Evolutionary conservation across 2,888 invertebrate genomes (phyloP).

Genomic region (Ectemnius cavifrons): DNA sequence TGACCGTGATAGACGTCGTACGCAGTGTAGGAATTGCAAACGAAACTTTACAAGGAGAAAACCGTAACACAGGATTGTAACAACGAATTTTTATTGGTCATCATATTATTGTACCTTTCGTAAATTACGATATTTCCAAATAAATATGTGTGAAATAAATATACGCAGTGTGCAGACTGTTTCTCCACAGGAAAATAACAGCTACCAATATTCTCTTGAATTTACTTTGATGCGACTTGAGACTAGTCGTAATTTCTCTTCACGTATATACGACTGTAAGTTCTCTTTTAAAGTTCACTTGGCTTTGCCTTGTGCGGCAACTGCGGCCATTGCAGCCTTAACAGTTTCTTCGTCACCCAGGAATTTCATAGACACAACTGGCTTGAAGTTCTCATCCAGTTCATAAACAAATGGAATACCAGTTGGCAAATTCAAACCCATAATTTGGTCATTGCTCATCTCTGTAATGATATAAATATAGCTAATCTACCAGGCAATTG

Average conservation of each 20-base stretch:
- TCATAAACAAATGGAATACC: constrained; percentile 84
- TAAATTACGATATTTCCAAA: neutral
- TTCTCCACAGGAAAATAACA: constrained; percentile 13
- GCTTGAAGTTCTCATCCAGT: constrained; percentile 81
- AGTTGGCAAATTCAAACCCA: constrained; percentile 82
- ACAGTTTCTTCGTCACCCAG: constrained; percentile 83
- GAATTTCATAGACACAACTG: constrained; percentile 82
- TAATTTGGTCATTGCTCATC: constrained; percentile 81
- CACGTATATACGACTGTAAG: neutral
- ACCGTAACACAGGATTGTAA: no score
- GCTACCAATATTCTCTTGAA: neutral
- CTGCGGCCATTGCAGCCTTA: constrained; percentile 81
- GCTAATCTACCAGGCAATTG: neutral
- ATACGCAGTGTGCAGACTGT: constrained; percentile 23
- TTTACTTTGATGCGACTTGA: constrained; percentile 19
- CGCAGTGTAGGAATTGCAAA: neutral
- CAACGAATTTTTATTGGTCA: no score
- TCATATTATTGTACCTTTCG: no score
- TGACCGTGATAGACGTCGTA: constrained; percentile 13
- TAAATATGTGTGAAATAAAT: constrained; percentile 19
- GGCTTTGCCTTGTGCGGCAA: constrained; percentile 82
- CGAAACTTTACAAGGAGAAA: no score
- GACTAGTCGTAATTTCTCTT: constrained; percentile 27
- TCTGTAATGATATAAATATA: constrained; percentile 68
- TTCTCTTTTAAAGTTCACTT: constrained; percentile 73